phyloP scores from a whole-genome alignment of 2,797 vertebrate genomes.

The Labroides dimidiatus region DNA sequence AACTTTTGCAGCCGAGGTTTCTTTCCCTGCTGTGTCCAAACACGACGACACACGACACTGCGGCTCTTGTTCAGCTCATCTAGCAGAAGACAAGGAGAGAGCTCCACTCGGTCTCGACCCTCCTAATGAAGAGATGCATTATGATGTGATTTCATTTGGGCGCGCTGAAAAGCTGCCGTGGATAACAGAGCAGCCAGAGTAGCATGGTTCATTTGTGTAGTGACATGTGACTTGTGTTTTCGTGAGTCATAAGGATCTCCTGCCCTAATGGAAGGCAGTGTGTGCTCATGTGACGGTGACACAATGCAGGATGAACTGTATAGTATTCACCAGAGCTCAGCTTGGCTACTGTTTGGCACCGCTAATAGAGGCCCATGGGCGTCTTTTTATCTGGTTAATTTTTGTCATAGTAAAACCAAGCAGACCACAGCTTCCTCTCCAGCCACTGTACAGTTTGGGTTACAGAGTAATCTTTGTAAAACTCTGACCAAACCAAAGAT shows the following conservation, averaged over 20 bases:
- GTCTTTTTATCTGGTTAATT: slow-evolving; percentile 61
- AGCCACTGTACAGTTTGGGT: slow-evolving; percentile 24
- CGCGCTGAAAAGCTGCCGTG: slow-evolving; percentile 67
- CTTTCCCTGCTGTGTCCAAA: slow-evolving; percentile 61
- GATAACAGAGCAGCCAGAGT: slow-evolving; percentile 75
- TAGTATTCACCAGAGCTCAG: slow-evolving; percentile 72
- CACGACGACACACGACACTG: slow-evolving; percentile 71
- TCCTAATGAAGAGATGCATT: slow-evolving; percentile 82
- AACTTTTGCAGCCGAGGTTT: slow-evolving; percentile 72
- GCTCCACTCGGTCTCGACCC: slow-evolving; percentile 65
- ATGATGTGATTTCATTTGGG: slow-evolving; percentile 81
- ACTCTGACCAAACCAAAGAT: slow-evolving; percentile 7
- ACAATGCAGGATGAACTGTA: slow-evolving; percentile 79
- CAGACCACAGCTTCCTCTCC: slow-evolving; percentile 32
- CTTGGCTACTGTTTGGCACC: slow-evolving; percentile 70
- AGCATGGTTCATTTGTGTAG: slow-evolving; percentile 83
- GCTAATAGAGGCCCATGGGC: slow-evolving; percentile 47
- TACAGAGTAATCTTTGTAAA: slow-evolving; percentile 14
- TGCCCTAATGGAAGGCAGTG: slow-evolving; percentile 83
- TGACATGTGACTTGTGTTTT: slow-evolving; percentile 86
- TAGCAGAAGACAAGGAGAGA: slow-evolving; percentile 70
- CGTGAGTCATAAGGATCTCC: slow-evolving; percentile 84
- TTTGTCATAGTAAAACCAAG: slow-evolving; percentile 52
- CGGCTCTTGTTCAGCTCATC: slow-evolving; percentile 73
- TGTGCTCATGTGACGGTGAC: slow-evolving; percentile 84